Conservation (phyloP, 2,797 vertebrate species). For the Fringilla coelebs region DNA sequence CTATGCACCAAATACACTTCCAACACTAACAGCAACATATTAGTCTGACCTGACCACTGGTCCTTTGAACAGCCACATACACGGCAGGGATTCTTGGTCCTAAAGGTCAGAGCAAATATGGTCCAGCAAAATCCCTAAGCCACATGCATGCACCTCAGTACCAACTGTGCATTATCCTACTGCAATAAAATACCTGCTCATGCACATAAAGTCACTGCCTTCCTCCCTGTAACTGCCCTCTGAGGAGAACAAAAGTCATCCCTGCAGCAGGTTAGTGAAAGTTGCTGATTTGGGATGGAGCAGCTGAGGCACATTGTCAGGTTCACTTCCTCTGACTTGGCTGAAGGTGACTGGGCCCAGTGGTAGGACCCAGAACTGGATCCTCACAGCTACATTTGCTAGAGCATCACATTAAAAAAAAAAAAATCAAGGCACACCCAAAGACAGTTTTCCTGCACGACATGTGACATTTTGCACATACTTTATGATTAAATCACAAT, state of each 20-base stretch:
- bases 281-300: neutral
- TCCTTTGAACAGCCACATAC: neutral
- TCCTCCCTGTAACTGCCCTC: neutral
- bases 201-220: neutral
- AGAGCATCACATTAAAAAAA: neutral
- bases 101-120: neutral
- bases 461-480: accelerated
- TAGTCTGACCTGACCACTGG: neutral
- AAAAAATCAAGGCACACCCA: neutral
- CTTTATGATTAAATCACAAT: neutral
- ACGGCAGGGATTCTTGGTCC: neutral
- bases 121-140: neutral
- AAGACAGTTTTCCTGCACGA: neutral
- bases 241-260: neutral
- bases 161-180: neutral
- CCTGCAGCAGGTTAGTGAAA: neutral
- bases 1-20: neutral
- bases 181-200: neutral
- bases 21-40: neutral
- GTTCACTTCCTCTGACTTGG: neutral
- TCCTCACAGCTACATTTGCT: neutral
- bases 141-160: neutral
- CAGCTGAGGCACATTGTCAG: neutral
- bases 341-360: neutral
- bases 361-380: neutral